Conservation (phyloP, 2,888 invertebrate genomes). For the Caenorhabditis becei region DNA sequence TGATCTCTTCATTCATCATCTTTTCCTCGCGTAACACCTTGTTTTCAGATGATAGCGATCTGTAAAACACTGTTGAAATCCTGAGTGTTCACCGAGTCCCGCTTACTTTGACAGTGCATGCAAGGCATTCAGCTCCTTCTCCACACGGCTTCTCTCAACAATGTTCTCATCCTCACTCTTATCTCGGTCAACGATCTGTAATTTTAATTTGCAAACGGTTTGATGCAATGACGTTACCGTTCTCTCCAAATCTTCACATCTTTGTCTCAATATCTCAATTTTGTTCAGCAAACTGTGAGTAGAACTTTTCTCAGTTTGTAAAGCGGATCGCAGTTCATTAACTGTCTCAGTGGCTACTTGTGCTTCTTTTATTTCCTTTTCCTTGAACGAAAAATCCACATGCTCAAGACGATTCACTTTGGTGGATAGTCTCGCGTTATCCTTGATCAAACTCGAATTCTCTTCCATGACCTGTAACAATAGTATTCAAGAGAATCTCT, state of each 20-base stretch:
- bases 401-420: slow-evolving; percentile 60
- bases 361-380: slow-evolving; percentile 43
- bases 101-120: slow-evolving; percentile 70
- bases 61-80: slow-evolving; percentile 26
- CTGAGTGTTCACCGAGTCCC: neutral
- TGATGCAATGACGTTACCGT: slow-evolving; percentile 30
- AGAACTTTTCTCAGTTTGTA: slow-evolving; percentile 42
- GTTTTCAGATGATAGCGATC: slow-evolving; percentile 78
- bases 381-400: slow-evolving; percentile 10
- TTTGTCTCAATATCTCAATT: slow-evolving; percentile 40
- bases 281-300: slow-evolving; percentile 29
- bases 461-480: slow-evolving; percentile 55
- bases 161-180: slow-evolving; percentile 68
- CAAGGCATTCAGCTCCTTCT: slow-evolving; percentile 78
- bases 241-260: slow-evolving; percentile 57
- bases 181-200: slow-evolving; percentile 66
- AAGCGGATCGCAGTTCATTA: slow-evolving; percentile 26
- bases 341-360: slow-evolving; percentile 37
- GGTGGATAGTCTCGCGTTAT: slow-evolving; percentile 65
- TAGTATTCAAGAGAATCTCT: slow-evolving; percentile 11
- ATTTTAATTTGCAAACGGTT: neutral
- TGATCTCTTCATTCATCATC: slow-evolving; percentile 68
- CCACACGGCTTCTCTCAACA: slow-evolving; percentile 67
- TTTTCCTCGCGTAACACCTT: slow-evolving; percentile 76
- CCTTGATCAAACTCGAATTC: slow-evolving; percentile 63